phyloP scores from a whole-genome alignment of 2,797 vertebrate genomes.

The Alcedo atthis region DNA sequence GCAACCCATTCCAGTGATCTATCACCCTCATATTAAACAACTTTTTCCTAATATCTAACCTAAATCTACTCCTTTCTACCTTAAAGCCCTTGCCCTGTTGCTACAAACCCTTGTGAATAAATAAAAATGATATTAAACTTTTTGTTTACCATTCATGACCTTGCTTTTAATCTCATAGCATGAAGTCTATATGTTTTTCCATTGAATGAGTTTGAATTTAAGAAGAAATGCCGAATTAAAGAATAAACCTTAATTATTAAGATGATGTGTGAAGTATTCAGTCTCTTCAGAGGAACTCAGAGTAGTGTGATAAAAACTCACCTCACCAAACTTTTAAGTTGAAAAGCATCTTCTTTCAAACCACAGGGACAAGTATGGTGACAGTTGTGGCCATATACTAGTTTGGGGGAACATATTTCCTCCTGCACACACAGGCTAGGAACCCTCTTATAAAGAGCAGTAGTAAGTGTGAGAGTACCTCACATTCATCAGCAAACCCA shows the following conservation, averaged over 20 bases:
- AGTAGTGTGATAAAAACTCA: neutral
- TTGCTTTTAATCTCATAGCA: neutral
- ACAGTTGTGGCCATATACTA: neutral
- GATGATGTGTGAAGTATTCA: rapidly evolving
- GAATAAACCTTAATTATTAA: neutral
- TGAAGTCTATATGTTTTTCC: neutral
- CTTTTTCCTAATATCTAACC: too few species aligned
- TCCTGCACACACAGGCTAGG: neutral
- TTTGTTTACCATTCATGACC: neutral
- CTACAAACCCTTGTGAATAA: too few species aligned
- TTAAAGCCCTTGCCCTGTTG: too few species aligned
- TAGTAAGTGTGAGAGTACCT: neutral
- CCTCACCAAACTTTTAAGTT: neutral
- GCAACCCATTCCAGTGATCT: too few species aligned
- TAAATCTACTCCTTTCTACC: too few species aligned
- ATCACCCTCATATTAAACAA: too few species aligned
- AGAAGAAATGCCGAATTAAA: neutral
- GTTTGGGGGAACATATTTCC: rapidly evolving
- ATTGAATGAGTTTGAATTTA: neutral
- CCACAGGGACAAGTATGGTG: neutral
- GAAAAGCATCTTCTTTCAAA: neutral
- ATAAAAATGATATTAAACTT: neutral
- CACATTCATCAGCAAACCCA: neutral
- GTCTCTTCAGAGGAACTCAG: neutral
- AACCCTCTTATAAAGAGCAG: neutral